Evolutionary conservation across 2,888 invertebrate genomes (phyloP).

Genomic region (Eudasyphora cyanicolor): DNA sequence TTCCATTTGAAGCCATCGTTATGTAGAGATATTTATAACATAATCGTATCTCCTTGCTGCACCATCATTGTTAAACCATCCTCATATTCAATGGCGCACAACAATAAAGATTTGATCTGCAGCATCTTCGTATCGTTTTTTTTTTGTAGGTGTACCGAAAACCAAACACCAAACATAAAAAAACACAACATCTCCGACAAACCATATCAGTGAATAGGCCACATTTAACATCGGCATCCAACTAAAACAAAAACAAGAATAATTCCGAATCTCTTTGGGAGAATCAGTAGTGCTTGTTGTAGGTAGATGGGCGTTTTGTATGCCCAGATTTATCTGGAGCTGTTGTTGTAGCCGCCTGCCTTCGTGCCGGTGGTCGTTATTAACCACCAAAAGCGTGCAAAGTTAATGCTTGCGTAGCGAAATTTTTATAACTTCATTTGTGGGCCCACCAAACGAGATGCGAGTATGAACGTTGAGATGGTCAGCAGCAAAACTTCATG

Average conservation of each 20-base stretch:
- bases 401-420: slow-evolving; percentile 61
- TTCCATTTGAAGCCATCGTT: too few species aligned
- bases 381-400: slow-evolving; percentile 60
- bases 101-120: slow-evolving; percentile 63
- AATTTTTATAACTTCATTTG: slow-evolving; percentile 65
- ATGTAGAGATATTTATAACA: too few species aligned
- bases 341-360: neutral
- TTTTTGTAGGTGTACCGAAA: slow-evolving; percentile 54
- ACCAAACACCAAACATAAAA: slow-evolving; percentile 4
- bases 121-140: slow-evolving; percentile 28
- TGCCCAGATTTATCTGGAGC: too few species aligned
- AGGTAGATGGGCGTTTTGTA: slow-evolving; percentile 36
- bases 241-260: slow-evolving; percentile 17
- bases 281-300: slow-evolving; percentile 34
- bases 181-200: slow-evolving; percentile 33
- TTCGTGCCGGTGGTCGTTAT: slow-evolving; percentile 50
- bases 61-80: neutral
- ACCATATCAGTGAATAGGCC: slow-evolving; percentile 31
- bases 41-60: too few species aligned
- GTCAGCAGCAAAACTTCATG: neutral
- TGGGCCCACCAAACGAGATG: slow-evolving; percentile 58
- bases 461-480: neutral
- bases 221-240: neutral
- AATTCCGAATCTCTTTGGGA: neutral
- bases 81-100: slow-evolving; percentile 47